Evolutionary conservation across 92 coral and sea anemone species (phyloP), one percentile per base, ranked within the genome.

Genomic region (Heteractis magnifica): DNA sequence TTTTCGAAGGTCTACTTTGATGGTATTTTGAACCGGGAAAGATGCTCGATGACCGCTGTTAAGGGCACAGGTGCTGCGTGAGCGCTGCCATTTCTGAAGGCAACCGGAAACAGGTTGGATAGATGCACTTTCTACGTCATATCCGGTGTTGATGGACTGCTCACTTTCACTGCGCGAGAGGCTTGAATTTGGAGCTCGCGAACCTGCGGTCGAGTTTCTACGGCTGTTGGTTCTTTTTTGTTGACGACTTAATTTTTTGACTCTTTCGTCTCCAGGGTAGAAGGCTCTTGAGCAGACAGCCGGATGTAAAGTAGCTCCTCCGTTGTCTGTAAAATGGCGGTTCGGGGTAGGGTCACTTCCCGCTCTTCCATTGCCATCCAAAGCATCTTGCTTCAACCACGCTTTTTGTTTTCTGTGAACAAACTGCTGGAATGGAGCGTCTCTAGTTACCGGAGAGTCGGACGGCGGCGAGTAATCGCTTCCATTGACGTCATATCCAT

Each of bases 151-250:
- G 10, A 78, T 71, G 21, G 88, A 85, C 18, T 85, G 77, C n/a
- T 85, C 88, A 85, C 88, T 85, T 85, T 77, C 88, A 76, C 88
- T 85, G 21, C 83, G 83, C 10, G 88, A 78, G 16, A 85, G 51
- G 65, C 65, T 72, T 26, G 83, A 65, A 41, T 59, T 14, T 0
- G 65, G 20, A 21, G 71, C 48, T n/a, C 52, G 77, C 50, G 65
- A 62, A 10, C 70, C 71, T 23, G 8, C 15, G 58, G 76, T 76
- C 8, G 83, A 49, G 83, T 65, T 70, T 51, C 84, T 53, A 18
- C 77, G 84, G 56, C 0, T 81, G 59, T 41, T 49, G 20, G 10
- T 56, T 68, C 64, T 68, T 65, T 70, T 81, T 65, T 81, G 84
- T 81, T 81, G 84, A 19, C 21, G 51, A 13, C 84, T 81, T 59